These are phyloP conservation scores for Keiferia lycopersicella DNA, from an alignment of 2,888 invertebrate species.

Conservation along the genomic window DNA sequence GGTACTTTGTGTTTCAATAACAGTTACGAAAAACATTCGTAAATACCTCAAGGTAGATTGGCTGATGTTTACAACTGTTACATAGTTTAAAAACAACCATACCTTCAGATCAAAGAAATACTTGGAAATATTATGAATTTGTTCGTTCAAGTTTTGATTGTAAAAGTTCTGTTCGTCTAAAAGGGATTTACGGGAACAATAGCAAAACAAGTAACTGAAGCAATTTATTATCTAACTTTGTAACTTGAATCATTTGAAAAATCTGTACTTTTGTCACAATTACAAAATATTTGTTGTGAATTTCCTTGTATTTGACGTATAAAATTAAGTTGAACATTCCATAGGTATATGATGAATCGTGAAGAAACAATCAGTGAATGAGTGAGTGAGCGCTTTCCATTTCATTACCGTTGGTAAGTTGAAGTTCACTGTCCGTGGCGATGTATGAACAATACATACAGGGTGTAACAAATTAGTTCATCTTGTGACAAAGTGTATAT, in stretches of 20 bases:
- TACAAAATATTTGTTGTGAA: too few relatives aligned
- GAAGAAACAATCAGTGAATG: conserved; percentile 3
- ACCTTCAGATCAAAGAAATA: background rate
- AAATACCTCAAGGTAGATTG: background rate
- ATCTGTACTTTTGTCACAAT: too few relatives aligned
- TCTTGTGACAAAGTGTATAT: too few relatives aligned
- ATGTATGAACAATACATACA: background rate
- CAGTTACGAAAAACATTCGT: background rate
- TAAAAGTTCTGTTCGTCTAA: background rate
- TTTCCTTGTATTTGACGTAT: background rate
- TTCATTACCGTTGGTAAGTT: background rate
- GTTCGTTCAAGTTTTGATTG: background rate
- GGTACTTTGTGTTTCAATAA: background rate
- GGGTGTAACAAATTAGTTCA: background rate
- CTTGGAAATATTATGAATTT: conserved; percentile 12
- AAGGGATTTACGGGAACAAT: background rate
- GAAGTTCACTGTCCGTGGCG: background rate
- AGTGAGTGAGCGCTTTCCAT: conserved; percentile 3
- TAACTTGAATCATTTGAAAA: too few relatives aligned
- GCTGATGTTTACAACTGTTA: background rate
- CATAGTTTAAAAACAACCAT: background rate
- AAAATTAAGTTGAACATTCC: background rate
- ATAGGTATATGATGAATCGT: background rate
- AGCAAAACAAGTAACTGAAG: too few relatives aligned
- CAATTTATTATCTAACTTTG: too few relatives aligned